Conservation (phyloP, 2,888 invertebrate species). For the Lepidocyrtoides sp. region DNA sequence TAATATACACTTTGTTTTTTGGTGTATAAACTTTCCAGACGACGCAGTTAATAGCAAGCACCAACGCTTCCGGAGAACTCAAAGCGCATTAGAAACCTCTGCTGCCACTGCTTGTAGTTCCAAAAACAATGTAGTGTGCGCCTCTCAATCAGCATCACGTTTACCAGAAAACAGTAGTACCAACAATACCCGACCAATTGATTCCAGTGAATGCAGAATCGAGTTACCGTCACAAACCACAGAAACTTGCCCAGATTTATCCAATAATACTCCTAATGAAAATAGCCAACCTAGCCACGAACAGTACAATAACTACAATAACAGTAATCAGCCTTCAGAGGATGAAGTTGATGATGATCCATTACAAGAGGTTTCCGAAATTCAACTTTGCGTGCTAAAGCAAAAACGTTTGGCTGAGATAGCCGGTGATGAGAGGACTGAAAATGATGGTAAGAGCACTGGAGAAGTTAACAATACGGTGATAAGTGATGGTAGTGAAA, state of each 20-base stretch:
- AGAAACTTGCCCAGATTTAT: neutral
- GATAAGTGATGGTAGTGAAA: slow-evolving; percentile 83
- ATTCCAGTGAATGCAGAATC: slow-evolving; percentile 44
- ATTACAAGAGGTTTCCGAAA: slow-evolving; percentile 63
- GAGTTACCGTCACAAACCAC: slow-evolving; percentile 49
- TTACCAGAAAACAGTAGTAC: slow-evolving; percentile 58
- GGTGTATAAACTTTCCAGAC: no score
- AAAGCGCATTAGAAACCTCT: slow-evolving; percentile 86
- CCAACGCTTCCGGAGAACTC: slow-evolving; percentile 86
- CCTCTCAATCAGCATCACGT: slow-evolving; percentile 74
- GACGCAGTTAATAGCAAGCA: slow-evolving; percentile 74
- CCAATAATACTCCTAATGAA: slow-evolving; percentile 20
- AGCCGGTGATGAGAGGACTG: slow-evolving; percentile 15
- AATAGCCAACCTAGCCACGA: slow-evolving; percentile 52
- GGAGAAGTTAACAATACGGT: slow-evolving; percentile 63
- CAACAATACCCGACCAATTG: slow-evolving; percentile 12
- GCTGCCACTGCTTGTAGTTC: slow-evolving; percentile 70
- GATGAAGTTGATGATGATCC: slow-evolving; percentile 68
- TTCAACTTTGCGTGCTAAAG: slow-evolving; percentile 56
- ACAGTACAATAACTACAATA: slow-evolving; percentile 55
- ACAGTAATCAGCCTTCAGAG: slow-evolving; percentile 50
- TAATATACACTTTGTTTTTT: neutral
- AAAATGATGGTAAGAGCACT: slow-evolving; percentile 36
- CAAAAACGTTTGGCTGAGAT: no score
- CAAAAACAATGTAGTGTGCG: slow-evolving; percentile 53